phyloP scores from a whole-genome alignment of 2,888 invertebrate species.

The Oxyteleia sp. region DNA sequence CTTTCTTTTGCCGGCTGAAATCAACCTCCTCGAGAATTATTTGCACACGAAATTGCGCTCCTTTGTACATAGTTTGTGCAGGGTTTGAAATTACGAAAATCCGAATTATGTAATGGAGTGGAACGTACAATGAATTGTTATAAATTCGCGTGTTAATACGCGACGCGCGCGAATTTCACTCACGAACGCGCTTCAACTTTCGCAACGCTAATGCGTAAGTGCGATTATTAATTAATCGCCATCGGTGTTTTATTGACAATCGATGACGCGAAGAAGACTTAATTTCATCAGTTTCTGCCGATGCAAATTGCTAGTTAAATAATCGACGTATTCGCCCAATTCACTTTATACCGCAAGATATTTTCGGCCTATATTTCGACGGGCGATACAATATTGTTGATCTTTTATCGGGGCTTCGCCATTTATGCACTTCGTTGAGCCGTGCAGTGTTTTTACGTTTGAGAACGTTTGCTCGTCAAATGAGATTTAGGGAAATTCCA shows the following conservation, averaged over 20 bases:
- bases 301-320: not conserved
- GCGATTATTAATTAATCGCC: not conserved
- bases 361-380: conserved; percentile 21
- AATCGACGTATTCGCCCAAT: conserved; percentile 29
- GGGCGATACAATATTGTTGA: conserved; percentile 16
- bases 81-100: not conserved
- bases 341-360: conserved; percentile 36
- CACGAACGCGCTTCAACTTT: not conserved
- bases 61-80: conserved; percentile 1
- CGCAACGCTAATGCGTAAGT: not conserved
- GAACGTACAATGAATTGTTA: not conserved
- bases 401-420: conserved; percentile 19
- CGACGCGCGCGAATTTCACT: not conserved
- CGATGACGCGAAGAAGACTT: not conserved
- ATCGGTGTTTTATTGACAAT: not conserved
- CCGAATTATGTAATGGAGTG: conserved; percentile 1
- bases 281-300: not conserved
- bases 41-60: conserved; percentile 8
- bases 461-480: conserved; percentile 1
- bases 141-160: not conserved
- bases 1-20: not conserved
- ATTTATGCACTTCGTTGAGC: conserved; percentile 26
- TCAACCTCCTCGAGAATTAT: conserved; percentile 3
- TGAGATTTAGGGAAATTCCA: conserved; percentile 4
- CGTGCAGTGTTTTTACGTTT: conserved; percentile 13